Evolutionary conservation across 2,888 invertebrate genomes (phyloP), one percentile per base, ranked within the genome.

Genomic region (Polydrusus cervinus): DNA sequence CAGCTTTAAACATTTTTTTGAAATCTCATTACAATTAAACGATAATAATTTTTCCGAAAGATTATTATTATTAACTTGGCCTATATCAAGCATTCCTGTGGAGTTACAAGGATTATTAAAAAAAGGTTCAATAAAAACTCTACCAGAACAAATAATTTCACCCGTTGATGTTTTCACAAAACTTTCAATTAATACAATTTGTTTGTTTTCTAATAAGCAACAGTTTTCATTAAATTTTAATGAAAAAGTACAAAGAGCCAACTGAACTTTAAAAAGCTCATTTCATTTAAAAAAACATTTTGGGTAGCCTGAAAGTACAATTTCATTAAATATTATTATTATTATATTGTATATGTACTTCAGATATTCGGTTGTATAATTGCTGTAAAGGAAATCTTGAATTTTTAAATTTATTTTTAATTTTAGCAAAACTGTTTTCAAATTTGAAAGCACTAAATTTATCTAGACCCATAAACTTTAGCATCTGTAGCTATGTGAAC

Each of bases 151-250:
- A 14, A 49, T 16, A 5, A 49, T 18, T 49, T 49, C 49, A 16
- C 13, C n/a, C n/a, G n/a, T 18, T 14, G 3, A 1, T 49, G 49
- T 49, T 49, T 49, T 49, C 1, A 0, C 1, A 49, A 49, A 49
- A 16, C 49, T 14, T 8, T 18, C n/a, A n/a, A 49, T 49, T 49
- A 49, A 49, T 16, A 49, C 10, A 16, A 49, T 49, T 49, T 18
- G 14, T 18, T 49, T 49, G 18, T 49, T 18, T 18, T 49, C 16
- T 49, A 49, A 18, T 49, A 49, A 8, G 14, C 49, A 49, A 49
- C 49, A 49, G 14, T 49, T 49, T 49, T 49, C 16, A 49, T 49
- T 49, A 49, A 49, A 49, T 16, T 49, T 49, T 49, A 49, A 9
- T 49, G 49, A 49, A 18, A 47, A 49, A 49, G 49, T 49, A 16